Evolutionary conservation across 2,888 invertebrate genomes (phyloP).

Genomic region (Dasypolia templi): DNA sequence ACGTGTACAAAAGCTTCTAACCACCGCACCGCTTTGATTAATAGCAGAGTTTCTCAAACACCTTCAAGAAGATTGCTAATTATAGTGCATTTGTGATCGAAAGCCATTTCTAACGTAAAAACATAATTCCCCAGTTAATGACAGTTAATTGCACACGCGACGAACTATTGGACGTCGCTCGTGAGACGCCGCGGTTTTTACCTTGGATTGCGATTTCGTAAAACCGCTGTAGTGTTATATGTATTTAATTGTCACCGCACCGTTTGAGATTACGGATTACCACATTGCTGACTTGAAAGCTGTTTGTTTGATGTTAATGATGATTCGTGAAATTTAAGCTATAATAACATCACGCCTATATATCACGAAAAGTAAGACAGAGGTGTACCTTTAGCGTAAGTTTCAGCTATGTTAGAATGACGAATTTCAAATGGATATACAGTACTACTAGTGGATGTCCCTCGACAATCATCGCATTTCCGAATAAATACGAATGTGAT

Average conservation of each 20-base stretch:
- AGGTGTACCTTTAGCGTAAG: no score
- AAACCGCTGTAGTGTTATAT: conserved; percentile 33
- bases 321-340: not conserved
- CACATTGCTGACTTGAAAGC: conserved; percentile 18
- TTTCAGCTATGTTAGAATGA: no score
- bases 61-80: conserved; percentile 62
- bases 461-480: no score
- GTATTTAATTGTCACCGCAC: conserved; percentile 36
- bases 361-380: no score
- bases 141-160: conserved; percentile 78
- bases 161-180: conserved; percentile 68
- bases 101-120: conserved; percentile 80
- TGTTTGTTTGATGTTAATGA: conserved; percentile 16
- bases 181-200: conserved; percentile 72
- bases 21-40: conserved; percentile 13
- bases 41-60: conserved; percentile 32
- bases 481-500: no score
- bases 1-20: conserved; percentile 2
- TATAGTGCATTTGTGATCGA: conserved; percentile 74
- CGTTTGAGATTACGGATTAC: conserved; percentile 22
- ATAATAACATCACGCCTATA: no score
- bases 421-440: no score
- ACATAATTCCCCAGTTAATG: conserved; percentile 80
- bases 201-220: conserved; percentile 45
- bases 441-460: no score